Conservation (phyloP, 2,797 vertebrate genomes). For the Enteromius afrohamiltoni region DNA sequence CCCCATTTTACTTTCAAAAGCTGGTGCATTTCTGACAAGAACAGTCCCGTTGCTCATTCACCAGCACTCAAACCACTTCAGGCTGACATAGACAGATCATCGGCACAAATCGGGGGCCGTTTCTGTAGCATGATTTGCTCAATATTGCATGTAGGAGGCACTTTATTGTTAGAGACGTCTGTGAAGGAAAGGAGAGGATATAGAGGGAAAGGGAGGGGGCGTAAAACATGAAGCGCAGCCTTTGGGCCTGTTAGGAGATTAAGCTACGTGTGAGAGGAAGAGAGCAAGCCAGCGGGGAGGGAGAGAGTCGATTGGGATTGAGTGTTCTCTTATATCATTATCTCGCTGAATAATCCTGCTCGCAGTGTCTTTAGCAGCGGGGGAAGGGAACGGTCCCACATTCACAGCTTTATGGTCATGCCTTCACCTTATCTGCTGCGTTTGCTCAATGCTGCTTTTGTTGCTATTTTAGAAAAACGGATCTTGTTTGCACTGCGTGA, state of each 20-base stretch:
- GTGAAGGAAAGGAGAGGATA: slow-evolving; percentile 26
- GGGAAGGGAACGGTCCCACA: slow-evolving; percentile 42
- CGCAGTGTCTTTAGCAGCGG: slow-evolving; percentile 37
- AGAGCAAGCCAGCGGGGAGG: slow-evolving; percentile 50
- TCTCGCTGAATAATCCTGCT: slow-evolving; percentile 56
- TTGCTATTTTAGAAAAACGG: slow-evolving; percentile 2
- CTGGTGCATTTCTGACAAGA: neutral
- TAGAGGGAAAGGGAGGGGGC: slow-evolving; percentile 13
- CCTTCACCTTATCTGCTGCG: slow-evolving; percentile 6
- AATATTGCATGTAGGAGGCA: slow-evolving; percentile 8
- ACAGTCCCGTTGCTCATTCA: neutral
- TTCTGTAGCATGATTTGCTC: neutral
- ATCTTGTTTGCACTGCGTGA: neutral
- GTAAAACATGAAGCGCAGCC: slow-evolving; percentile 9
- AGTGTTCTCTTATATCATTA: slow-evolving; percentile 56
- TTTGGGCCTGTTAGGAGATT: slow-evolving; percentile 33
- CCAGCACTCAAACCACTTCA: neutral
- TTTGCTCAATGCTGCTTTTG: slow-evolving; percentile 12
- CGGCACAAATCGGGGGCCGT: neutral
- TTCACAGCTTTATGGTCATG: slow-evolving; percentile 26
- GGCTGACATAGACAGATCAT: neutral
- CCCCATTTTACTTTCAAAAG: neutral
- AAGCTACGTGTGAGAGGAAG: slow-evolving; percentile 41
- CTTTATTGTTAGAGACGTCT: slow-evolving; percentile 12
- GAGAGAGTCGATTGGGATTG: slow-evolving; percentile 52